A percentile compares a stretch with the other conserved stretches of the same genome.
These are phyloP conservation scores for Stenolophus ochropezus DNA, from an alignment of 2,888 invertebrate species.

Conservation along the genomic window DNA sequence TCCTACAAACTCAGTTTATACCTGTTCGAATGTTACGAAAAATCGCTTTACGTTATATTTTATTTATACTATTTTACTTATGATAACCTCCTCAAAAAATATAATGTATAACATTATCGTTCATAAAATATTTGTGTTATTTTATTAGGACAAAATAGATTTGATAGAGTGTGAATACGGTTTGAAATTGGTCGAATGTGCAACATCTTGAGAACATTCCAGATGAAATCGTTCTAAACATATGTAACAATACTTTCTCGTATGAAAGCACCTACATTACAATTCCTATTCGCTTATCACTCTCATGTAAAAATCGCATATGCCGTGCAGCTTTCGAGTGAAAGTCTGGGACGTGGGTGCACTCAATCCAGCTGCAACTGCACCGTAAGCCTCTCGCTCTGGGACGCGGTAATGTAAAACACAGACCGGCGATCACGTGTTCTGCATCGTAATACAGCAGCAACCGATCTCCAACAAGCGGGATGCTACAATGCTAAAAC, in stretches of 20 bases:
- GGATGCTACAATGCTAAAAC: neutral
- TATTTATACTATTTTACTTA: too few species aligned
- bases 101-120: too few species aligned
- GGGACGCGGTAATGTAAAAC: conserved; percentile 33
- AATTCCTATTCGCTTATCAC: neutral
- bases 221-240: neutral
- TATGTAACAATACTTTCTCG: neutral
- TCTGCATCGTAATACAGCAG: conserved; percentile 40
- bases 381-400: neutral
- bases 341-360: conserved; percentile 14
- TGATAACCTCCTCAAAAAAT: too few species aligned
- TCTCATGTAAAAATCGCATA: neutral
- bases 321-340: neutral
- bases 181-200: too few species aligned
- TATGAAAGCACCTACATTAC: neutral
- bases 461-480: neutral
- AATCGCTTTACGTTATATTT: too few species aligned
- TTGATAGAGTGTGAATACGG: too few species aligned
- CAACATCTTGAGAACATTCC: neutral
- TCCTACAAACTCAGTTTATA: too few species aligned
- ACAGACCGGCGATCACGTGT: conserved; percentile 31
- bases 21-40: too few species aligned
- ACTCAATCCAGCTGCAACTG: neutral
- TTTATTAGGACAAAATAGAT: too few species aligned
- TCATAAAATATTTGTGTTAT: too few species aligned